Percentiles rank a stretch among this genome's conserved stretches.
phyloP scores from a whole-genome alignment of 2,113 vertebrate species.

The Procavia capensis region DNA sequence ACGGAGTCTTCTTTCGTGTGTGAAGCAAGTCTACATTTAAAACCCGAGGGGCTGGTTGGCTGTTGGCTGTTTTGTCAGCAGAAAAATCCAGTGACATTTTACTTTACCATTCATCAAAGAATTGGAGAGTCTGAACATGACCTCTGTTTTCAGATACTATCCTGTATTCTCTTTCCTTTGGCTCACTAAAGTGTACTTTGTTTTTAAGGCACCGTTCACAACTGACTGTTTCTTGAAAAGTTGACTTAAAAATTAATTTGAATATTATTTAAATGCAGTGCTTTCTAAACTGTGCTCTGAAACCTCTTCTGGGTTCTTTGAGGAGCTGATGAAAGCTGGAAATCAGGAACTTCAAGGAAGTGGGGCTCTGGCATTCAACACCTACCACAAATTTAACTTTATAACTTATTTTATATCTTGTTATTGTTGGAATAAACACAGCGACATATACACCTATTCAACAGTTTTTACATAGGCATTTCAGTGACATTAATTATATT shows the following conservation, averaged over 20 bases:
- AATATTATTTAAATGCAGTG: not conserved
- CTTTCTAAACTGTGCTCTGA: not conserved
- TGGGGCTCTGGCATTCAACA: not conserved
- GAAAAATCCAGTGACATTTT: constrained; percentile 1
- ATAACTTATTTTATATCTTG: not conserved
- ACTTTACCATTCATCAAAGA: not conserved
- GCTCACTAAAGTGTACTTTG: constrained; percentile 41
- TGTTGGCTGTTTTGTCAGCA: not conserved
- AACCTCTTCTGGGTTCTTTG: not conserved
- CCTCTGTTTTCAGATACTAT: not conserved
- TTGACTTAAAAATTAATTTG: not conserved
- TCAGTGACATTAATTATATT: too few species aligned
- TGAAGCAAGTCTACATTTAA: not conserved
- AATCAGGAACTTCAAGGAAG: not conserved
- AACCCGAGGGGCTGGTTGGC: not conserved
- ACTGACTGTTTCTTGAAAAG: not conserved
- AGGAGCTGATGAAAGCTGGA: not conserved
- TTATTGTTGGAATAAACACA: too few species aligned
- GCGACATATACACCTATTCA: too few species aligned
- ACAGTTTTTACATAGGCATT: too few species aligned
- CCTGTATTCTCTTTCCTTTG: not conserved
- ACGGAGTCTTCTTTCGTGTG: not conserved
- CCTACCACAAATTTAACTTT: not conserved
- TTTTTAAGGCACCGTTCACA: not conserved
- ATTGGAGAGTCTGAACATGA: not conserved